Evolutionary conservation across 1,140 invertebrate species (phyloP).

Genomic region (Drosophila pectinifera): DNA sequence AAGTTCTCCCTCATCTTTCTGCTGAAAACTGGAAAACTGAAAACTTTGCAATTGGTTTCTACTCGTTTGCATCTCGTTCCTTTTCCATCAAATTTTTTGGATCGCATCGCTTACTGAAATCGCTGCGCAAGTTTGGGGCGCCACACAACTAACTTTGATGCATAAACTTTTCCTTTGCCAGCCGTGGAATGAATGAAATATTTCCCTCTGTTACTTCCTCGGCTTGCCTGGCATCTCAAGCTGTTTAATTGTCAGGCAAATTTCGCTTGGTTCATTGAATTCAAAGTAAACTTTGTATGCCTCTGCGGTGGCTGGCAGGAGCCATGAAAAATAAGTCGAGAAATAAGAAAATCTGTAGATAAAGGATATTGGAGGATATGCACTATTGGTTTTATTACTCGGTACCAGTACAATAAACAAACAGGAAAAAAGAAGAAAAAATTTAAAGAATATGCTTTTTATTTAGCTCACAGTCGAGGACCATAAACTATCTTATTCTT

Average conservation of each 20-base stretch:
- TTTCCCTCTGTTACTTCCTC: slow-evolving; percentile 21
- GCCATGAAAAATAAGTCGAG: slow-evolving; percentile 16
- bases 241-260: slow-evolving; percentile 78
- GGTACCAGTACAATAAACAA: no score
- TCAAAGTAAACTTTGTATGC: slow-evolving; percentile 56
- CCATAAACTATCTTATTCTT: no score
- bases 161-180: slow-evolving; percentile 70
- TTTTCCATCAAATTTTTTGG: slow-evolving; percentile 27
- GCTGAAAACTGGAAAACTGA: neutral
- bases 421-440: no score
- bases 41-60: slow-evolving; percentile 55
- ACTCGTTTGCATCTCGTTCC: slow-evolving; percentile 67
- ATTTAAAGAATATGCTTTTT: no score
- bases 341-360: neutral
- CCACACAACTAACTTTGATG: slow-evolving; percentile 70
- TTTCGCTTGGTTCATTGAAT: slow-evolving; percentile 76
- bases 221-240: slow-evolving; percentile 58
- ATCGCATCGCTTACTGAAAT: slow-evolving; percentile 55
- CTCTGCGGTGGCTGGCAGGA: slow-evolving; percentile 6
- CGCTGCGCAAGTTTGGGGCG: slow-evolving; percentile 69
- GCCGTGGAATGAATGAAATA: slow-evolving; percentile 67
- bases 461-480: no score
- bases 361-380: slow-evolving; percentile 5
- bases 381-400: neutral
- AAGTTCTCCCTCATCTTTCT: slow-evolving; percentile 34